Base-by-base conservation (phyloP, 2,888 invertebrate species). In the Spilosoma lubricipeda region DNA sequence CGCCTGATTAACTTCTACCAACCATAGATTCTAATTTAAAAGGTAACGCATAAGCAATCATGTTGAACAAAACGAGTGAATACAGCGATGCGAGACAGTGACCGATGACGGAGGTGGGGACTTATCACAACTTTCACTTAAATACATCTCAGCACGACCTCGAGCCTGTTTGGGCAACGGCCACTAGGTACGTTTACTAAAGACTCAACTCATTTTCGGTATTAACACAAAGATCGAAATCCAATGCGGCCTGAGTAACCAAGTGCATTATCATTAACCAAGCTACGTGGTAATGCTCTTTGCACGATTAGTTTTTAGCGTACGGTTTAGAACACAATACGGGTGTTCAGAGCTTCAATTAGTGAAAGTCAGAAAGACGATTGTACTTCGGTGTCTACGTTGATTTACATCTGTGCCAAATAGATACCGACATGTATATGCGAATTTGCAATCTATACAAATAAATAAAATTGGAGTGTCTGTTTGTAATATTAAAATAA, bases 51-150 rank as follows among this genome's bases (percentile, higher is more conserved):
- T 76, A 81, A 78, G 73, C 82, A 79, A 76, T 78, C 80, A 86
- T 76, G 80, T 78, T 76, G 81, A 85, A 82, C 81, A 80, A 79
- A 80, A 74, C 78, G 73, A 85, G 80, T 75, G 77, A 72, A 74
- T 63, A 75, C 77, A 52, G 67, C 64, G 69, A 69, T 69, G 73
- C 65, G 76, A 73, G 81, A 77, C 79, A 76, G 76, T 81, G 78
- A 75, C 80, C 77, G 71, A 63, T 52, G 75, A 63, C 27, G 64
- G 75, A 74, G 74, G 77, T 59, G 77, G 79, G 72, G 80, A 73
- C 67, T 82, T 80, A 84, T 84, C 85, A 86, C 78, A 80, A 90
- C 91, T 91, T 91, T 91, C 88, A 90, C 90, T 90, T 77, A 81
- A 80, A 84, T 85, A 83, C 85, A 89, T 88, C 89, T 88, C 82